These are phyloP conservation scores for Albula glossodonta DNA, from an alignment of 2,113 vertebrate species.

Conservation along the genomic window DNA sequence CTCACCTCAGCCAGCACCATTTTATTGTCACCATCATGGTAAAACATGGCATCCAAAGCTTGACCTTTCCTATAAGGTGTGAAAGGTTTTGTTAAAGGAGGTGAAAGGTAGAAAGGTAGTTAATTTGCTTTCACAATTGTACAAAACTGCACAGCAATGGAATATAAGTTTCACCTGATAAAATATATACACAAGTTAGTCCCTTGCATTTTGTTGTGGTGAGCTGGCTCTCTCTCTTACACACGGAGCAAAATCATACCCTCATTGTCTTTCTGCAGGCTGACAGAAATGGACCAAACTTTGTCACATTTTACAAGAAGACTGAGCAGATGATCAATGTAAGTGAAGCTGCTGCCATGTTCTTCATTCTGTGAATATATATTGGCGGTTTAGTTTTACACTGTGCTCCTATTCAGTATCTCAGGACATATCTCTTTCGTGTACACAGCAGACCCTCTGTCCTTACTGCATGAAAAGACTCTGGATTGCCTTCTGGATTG, in stretches of 20 bases:
- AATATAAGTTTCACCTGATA: background rate
- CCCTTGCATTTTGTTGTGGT: background rate
- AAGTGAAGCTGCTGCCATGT: conserved; percentile 46
- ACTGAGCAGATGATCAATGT: conserved; percentile 84
- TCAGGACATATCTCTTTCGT: too few relatives aligned
- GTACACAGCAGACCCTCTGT: too few relatives aligned
- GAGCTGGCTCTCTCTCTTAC: background rate
- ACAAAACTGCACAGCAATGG: background rate
- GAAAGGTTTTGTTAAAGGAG: too few relatives aligned
- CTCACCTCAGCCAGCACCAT: background rate
- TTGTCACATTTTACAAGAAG: conserved; percentile 75
- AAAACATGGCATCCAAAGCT: background rate
- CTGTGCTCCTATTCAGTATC: too few relatives aligned
- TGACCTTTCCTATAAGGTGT: background rate
- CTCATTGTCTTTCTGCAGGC: conserved; percentile 68
- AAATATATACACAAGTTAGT: background rate
- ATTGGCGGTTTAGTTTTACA: too few relatives aligned
- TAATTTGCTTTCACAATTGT: background rate
- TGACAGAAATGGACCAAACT: conserved; percentile 79
- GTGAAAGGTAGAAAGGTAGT: background rate
- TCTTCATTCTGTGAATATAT: background rate
- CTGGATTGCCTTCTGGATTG: too few relatives aligned
- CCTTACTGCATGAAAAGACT: too few relatives aligned
- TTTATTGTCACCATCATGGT: background rate
- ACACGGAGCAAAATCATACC: background rate